phyloP scores from a whole-genome alignment of 2,113 vertebrate genomes.

The Gnathonemus longibarbis region DNA sequence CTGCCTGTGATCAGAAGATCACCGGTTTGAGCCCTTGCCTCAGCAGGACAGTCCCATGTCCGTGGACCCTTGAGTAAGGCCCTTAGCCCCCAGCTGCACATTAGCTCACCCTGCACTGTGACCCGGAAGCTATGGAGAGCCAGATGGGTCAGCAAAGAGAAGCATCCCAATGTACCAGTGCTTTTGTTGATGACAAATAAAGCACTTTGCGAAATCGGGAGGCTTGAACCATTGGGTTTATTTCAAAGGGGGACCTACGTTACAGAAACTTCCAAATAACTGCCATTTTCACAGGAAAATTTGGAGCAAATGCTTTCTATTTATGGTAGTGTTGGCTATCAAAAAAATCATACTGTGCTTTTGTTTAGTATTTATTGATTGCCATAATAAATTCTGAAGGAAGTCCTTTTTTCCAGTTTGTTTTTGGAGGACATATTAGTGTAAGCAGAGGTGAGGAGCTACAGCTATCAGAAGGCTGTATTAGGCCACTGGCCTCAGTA shows the following conservation, averaged over 20 bases:
- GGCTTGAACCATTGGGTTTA: not conserved
- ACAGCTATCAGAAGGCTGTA: not conserved
- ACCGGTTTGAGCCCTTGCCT: not conserved
- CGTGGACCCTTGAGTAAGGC: not conserved
- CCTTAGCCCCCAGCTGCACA: not conserved
- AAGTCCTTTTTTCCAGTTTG: not conserved
- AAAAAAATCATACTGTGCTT: not conserved
- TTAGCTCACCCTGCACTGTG: not conserved
- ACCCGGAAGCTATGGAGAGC: not conserved
- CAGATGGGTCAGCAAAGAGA: not conserved
- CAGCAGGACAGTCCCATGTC: not conserved
- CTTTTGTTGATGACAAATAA: not conserved
- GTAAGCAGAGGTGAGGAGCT: not conserved
- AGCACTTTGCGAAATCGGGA: not conserved
- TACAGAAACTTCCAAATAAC: not conserved
- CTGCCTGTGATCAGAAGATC: not conserved
- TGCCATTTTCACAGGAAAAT: not conserved
- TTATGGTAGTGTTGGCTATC: not conserved
- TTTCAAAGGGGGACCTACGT: not conserved
- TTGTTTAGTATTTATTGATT: not conserved
- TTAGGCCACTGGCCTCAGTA: not conserved
- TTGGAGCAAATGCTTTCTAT: not conserved
- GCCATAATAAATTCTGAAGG: not conserved
- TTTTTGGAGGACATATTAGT: not conserved
- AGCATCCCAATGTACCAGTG: not conserved